Conservation (phyloP, 2,888 invertebrate genomes). For the Aethes cnicana region DNA sequence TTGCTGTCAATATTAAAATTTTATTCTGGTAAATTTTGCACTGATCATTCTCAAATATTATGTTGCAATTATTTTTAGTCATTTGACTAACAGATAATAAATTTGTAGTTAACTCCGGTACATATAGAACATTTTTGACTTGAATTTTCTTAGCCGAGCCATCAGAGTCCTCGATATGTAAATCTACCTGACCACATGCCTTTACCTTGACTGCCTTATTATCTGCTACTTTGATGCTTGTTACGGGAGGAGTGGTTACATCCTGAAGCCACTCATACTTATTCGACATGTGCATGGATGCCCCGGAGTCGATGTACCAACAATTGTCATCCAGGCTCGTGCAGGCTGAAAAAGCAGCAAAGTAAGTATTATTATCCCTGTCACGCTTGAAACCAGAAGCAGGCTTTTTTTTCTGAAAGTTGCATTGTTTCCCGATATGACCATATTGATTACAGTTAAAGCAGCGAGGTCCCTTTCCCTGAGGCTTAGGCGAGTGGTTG, state of each 20-base stretch:
- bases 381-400: background rate
- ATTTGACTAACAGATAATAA: constrained; percentile 24
- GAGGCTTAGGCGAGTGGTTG: background rate
- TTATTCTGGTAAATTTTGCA: constrained; percentile 3
- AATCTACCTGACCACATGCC: background rate
- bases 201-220: background rate
- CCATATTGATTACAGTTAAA: constrained; percentile 27
- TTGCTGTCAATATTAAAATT: background rate
- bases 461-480: constrained; percentile 19
- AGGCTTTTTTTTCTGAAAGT: constrained; percentile 14
- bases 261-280: background rate
- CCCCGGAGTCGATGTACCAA: background rate
- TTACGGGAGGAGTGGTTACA: background rate
- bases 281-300: background rate
- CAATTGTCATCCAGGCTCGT: too few relatives aligned
- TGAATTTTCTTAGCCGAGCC: background rate
- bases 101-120: background rate
- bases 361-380: background rate
- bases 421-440: constrained; percentile 17
- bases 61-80: constrained; percentile 19
- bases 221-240: background rate
- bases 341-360: background rate
- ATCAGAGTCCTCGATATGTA: background rate
- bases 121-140: background rate
- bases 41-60: constrained; percentile 4